Conservation (phyloP, 2,888 invertebrate genomes). For the Phyllotreta cruciferae region DNA sequence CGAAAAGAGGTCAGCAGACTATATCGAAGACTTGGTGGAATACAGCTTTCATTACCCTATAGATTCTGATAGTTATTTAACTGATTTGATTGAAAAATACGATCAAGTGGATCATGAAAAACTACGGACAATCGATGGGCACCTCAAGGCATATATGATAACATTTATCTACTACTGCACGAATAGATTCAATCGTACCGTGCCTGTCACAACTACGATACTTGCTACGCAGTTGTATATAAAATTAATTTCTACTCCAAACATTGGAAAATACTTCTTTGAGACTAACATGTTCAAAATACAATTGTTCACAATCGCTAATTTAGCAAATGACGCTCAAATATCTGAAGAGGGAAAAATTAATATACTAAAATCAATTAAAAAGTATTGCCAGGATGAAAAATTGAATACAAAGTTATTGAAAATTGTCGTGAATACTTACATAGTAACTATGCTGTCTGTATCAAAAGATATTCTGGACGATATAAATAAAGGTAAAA, state of each 20-base stretch:
- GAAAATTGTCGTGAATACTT: slow-evolving; percentile 37
- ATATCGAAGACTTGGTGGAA: slow-evolving; percentile 41
- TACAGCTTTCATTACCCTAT: slow-evolving; percentile 46
- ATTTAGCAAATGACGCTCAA: slow-evolving; percentile 24
- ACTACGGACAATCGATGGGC: slow-evolving; percentile 42
- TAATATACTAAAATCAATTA: slow-evolving; percentile 37
- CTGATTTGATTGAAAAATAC: slow-evolving; percentile 41
- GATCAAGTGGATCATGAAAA: slow-evolving; percentile 40
- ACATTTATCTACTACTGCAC: slow-evolving; percentile 46
- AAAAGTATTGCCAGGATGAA: slow-evolving; percentile 30
- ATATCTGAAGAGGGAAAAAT: slow-evolving; percentile 29
- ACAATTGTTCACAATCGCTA: slow-evolving; percentile 27
- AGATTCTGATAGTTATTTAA: slow-evolving; percentile 43
- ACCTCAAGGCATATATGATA: slow-evolving; percentile 43
- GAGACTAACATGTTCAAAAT: slow-evolving; percentile 39
- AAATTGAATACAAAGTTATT: slow-evolving; percentile 26
- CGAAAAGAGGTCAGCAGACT: slow-evolving; percentile 35
- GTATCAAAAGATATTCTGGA: slow-evolving; percentile 17
- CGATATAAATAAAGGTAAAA: slow-evolving; percentile 23
- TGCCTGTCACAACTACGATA: slow-evolving; percentile 37
- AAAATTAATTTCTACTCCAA: slow-evolving; percentile 41
- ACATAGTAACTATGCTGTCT: slow-evolving; percentile 36
- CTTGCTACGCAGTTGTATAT: slow-evolving; percentile 42
- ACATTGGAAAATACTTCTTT: slow-evolving; percentile 43
- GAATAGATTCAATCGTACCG: slow-evolving; percentile 33